A percentile compares a stretch with the other conserved stretches of the same genome.
Evolutionary conservation across 35 echinoderm and acorn worm species (phyloP).

Genomic region (Stichopus chloronotus): DNA sequence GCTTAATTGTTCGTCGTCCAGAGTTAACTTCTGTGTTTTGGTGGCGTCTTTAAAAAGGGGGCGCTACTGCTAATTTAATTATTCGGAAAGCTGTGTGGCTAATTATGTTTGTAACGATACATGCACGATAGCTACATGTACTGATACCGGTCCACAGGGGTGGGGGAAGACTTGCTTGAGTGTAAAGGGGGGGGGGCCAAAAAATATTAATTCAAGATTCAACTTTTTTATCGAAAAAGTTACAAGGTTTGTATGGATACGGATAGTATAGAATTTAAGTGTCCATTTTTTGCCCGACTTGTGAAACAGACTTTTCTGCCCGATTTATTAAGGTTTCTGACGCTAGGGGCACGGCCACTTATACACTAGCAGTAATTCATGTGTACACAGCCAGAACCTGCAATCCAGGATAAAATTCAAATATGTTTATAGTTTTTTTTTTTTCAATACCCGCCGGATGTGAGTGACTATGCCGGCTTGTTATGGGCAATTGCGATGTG

Average conservation of each 20-base stretch:
- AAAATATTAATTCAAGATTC: slow-evolving; percentile 5
- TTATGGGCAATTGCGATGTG: no score
- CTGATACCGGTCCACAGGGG: slow-evolving; percentile 18
- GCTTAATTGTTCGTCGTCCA: slow-evolving; percentile 17
- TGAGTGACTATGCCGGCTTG: no score
- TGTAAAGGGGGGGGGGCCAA: neutral
- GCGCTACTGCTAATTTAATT: slow-evolving; percentile 23
- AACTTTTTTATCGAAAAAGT: slow-evolving; percentile 12
- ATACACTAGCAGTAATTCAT: no score
- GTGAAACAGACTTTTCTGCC: neutral
- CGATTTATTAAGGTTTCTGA: neutral
- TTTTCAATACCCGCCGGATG: no score
- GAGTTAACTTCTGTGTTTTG: neutral
- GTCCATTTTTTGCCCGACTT: slow-evolving; percentile 7
- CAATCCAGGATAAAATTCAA: no score
- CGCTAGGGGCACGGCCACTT: neutral
- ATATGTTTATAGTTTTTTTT: no score
- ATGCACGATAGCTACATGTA: neutral
- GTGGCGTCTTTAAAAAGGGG: neutral
- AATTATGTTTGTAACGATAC: slow-evolving; percentile 26
- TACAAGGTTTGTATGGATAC: slow-evolving; percentile 27
- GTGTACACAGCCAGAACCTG: no score
- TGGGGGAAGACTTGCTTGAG: neutral
- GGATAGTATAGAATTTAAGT: neutral
- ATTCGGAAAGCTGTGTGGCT: slow-evolving; percentile 10